Evolutionary conservation across 2,888 invertebrate species (phyloP).

Genomic region (Cheilosia urbana): DNA sequence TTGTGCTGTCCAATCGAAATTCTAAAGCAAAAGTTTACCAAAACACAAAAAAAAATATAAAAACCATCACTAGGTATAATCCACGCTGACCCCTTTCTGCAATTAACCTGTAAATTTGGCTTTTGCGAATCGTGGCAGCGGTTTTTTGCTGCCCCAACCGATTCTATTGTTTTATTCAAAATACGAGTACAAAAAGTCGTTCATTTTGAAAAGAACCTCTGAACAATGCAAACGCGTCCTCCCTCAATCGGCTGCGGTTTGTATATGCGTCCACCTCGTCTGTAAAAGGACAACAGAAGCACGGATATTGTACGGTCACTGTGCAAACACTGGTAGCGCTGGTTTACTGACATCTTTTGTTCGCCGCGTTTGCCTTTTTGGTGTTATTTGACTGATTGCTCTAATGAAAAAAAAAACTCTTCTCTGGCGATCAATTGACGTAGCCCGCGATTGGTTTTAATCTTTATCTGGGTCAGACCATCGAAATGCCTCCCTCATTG

Average conservation of each 20-base stretch:
- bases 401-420: conserved; percentile 14
- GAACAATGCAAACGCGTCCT: conserved; percentile 47
- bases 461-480: conserved; percentile 14
- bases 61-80: neutral
- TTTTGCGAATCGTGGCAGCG: conserved; percentile 22
- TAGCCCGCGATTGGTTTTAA: conserved; percentile 6
- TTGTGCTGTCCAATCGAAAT: conserved; percentile 26
- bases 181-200: conserved; percentile 20
- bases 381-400: conserved; percentile 17
- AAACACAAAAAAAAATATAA: conserved; percentile 16
- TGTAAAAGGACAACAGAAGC: conserved; percentile 17
- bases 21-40: conserved; percentile 11
- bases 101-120: conserved; percentile 46
- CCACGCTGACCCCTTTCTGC: conserved; percentile 43
- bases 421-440: conserved; percentile 13
- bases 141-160: conserved; percentile 12
- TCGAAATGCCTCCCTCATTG: neutral
- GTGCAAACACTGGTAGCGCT: conserved; percentile 4
- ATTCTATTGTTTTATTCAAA: conserved; percentile 44
- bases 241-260: conserved; percentile 37
- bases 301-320: neutral
- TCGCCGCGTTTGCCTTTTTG: conserved; percentile 9
- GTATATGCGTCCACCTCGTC: conserved; percentile 5
- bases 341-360: conserved; percentile 29
- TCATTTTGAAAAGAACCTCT: conserved; percentile 46